These are phyloP conservation scores for Ectemnius continuus DNA, from an alignment of 2,888 invertebrate species.

Conservation along the genomic window DNA sequence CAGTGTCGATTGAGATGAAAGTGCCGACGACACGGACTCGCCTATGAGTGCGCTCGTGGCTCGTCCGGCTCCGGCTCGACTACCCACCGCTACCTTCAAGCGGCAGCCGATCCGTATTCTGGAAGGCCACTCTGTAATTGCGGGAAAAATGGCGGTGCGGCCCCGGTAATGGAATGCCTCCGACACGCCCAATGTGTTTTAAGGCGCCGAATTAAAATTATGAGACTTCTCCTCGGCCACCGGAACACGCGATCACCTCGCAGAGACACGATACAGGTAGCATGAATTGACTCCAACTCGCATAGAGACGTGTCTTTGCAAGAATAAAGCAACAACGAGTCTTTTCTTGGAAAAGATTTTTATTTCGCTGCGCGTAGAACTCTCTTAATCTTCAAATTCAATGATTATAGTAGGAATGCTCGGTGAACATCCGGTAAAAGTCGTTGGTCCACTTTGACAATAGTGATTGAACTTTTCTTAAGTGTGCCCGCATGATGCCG, in stretches of 20 bases:
- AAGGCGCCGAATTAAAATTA: constrained; percentile 24
- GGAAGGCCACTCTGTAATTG: constrained; percentile 45
- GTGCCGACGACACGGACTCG: constrained; percentile 52
- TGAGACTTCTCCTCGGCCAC: not conserved
- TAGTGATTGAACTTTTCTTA: constrained; percentile 1
- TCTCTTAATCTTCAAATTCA: too few species aligned
- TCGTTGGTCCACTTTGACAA: too few species aligned
- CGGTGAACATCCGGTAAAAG: too few species aligned
- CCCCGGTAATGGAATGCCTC: constrained; percentile 34
- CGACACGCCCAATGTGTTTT: constrained; percentile 25
- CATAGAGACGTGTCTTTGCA: too few species aligned
- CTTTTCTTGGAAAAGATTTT: too few species aligned
- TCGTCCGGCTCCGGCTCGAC: not conserved
- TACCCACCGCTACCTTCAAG: not conserved
- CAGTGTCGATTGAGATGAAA: constrained; percentile 64
- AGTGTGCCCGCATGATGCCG: constrained; percentile 23
- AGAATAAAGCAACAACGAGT: too few species aligned
- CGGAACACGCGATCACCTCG: too few species aligned
- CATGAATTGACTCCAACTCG: too few species aligned
- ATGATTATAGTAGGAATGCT: too few species aligned
- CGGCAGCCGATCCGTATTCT: constrained; percentile 36
- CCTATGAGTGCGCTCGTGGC: constrained; percentile 26
- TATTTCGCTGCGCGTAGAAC: too few species aligned
- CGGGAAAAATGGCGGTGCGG: constrained; percentile 26
- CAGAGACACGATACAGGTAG: too few species aligned